Conservation (phyloP, 2,888 invertebrate genomes). For the Proisotoma minuta region DNA sequence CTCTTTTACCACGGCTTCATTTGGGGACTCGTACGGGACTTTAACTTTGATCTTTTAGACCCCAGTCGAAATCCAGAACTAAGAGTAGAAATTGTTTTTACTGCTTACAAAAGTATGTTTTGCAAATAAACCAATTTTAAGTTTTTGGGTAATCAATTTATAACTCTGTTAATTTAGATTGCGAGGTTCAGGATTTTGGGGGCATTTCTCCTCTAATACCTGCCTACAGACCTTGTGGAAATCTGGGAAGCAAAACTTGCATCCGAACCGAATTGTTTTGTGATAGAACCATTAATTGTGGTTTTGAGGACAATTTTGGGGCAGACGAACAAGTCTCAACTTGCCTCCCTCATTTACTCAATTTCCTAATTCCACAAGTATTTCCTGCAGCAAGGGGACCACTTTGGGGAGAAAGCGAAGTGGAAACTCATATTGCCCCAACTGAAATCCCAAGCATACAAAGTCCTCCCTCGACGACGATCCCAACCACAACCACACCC, state of each 20-base stretch:
- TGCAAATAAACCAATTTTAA: no score
- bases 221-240: neutral
- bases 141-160: no score
- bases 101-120: slow-evolving; percentile 35
- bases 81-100: slow-evolving; percentile 31
- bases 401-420: no score
- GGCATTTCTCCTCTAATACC: neutral
- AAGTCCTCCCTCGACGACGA: slow-evolving; percentile 5
- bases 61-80: slow-evolving; percentile 37
- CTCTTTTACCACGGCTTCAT: slow-evolving; percentile 39
- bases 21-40: slow-evolving; percentile 37
- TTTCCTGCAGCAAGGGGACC: no score
- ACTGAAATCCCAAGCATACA: neutral
- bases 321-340: slow-evolving; percentile 26
- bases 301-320: slow-evolving; percentile 30
- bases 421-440: neutral
- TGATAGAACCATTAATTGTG: slow-evolving; percentile 34
- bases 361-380: neutral
- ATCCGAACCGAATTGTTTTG: slow-evolving; percentile 27
- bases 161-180: no score
- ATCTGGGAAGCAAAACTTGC: slow-evolving; percentile 19
- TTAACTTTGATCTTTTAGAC: slow-evolving; percentile 37
- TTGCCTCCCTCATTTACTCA: slow-evolving; percentile 13
- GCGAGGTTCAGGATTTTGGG: no score
- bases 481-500: slow-evolving; percentile 4